Percentiles rank a stretch among this genome's conserved stretches.
Evolutionary conservation across 2,888 invertebrate species (phyloP).

Genomic region (Brenthis hecate): DNA sequence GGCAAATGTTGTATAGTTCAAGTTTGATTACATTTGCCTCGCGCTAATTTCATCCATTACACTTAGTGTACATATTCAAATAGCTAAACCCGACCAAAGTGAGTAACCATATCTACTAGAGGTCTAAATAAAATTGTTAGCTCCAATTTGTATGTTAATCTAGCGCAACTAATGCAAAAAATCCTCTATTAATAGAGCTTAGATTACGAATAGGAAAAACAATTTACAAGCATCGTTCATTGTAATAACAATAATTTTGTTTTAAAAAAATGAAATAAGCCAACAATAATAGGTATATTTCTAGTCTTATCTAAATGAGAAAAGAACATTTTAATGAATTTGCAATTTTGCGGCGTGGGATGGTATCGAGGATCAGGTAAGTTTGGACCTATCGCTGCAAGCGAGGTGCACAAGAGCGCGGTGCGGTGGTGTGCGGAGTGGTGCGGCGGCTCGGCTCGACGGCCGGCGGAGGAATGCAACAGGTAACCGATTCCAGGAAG

Average conservation of each 20-base stretch:
- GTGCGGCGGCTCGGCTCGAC: conserved; percentile 54
- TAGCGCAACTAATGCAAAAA: conserved; percentile 9
- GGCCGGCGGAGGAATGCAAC: conserved; percentile 77
- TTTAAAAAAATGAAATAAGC: too few species aligned
- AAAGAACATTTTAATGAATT: not conserved
- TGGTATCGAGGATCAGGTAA: not conserved
- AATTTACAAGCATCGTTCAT: too few species aligned
- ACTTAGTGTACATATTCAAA: conserved; percentile 27
- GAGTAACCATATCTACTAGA: conserved; percentile 31
- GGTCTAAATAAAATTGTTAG: conserved; percentile 25
- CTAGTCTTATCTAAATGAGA: too few species aligned
- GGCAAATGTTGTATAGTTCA: conserved; percentile 26
- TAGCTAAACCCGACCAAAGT: conserved; percentile 21
- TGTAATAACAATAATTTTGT: too few species aligned
- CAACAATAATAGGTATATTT: too few species aligned
- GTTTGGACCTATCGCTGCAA: not conserved
- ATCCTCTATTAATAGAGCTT: too few species aligned
- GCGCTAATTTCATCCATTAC: conserved; percentile 22
- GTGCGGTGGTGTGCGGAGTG: conserved; percentile 29
- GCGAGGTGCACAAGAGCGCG: not conserved
- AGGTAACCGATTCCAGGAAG: conserved; percentile 82
- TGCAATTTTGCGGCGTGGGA: conserved; percentile 3
- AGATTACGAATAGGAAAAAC: too few species aligned
- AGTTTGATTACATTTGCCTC: conserved; percentile 27
- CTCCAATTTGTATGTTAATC: conserved; percentile 20